phyloP scores from a whole-genome alignment of 2,113 vertebrate species.

The Corydoras sp. region DNA sequence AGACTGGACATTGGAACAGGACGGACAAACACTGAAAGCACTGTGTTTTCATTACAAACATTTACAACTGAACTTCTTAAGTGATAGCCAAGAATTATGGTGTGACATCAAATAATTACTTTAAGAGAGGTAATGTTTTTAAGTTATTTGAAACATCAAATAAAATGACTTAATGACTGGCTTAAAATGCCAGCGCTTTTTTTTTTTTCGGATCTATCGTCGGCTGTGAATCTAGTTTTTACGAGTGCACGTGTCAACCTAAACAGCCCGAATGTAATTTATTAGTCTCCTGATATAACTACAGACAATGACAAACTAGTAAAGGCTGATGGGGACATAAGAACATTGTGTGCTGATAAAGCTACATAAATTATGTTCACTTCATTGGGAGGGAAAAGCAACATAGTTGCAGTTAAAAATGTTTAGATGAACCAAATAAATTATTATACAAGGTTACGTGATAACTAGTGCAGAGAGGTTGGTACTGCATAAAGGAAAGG shows the following conservation, averaged over 20 bases:
- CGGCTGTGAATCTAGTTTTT: constrained; percentile 57
- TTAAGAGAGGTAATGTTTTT: constrained; percentile 53
- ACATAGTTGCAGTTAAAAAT: constrained; percentile 5
- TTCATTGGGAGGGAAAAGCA: constrained; percentile 3
- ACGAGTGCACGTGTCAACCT: constrained; percentile 54
- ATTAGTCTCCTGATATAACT: constrained; percentile 33
- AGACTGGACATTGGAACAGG: constrained; percentile 42
- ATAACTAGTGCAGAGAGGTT: constrained; percentile 26
- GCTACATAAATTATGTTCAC: constrained; percentile 17
- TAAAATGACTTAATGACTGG: constrained; percentile 59
- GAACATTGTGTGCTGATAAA: constrained; percentile 10
- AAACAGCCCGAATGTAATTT: constrained; percentile 33
- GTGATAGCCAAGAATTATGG: constrained; percentile 41
- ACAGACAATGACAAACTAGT: constrained; percentile 31
- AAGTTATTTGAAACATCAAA: constrained; percentile 54
- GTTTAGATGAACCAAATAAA: not conserved
- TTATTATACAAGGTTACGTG: not conserved
- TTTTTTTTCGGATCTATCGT: constrained; percentile 50
- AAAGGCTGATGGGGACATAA: constrained; percentile 31
- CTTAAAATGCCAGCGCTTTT: constrained; percentile 53
- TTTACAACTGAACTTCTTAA: constrained; percentile 50
- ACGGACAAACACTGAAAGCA: constrained; percentile 51
- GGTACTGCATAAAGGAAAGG: constrained; percentile 58
- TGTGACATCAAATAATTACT: constrained; percentile 47
- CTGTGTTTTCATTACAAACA: constrained; percentile 48